Evolutionary conservation across 2,888 invertebrate species (phyloP), one percentile per base, ranked within the genome.

Genomic region (Julus scanicus): DNA sequence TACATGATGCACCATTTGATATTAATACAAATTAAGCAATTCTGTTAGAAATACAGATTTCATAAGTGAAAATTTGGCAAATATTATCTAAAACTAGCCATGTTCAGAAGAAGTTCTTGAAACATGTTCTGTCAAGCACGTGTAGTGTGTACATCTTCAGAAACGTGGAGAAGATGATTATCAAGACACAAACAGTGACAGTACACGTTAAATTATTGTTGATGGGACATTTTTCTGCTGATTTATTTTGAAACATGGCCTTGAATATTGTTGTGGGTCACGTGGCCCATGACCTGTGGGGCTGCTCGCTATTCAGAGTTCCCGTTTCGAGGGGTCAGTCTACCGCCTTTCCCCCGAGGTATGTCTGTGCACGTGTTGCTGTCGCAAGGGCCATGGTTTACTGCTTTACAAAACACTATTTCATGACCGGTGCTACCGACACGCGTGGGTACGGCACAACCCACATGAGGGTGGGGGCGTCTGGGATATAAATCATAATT

Each of bases 371-470:
- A 71, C 71, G 71, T 20, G 71, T 53, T 17, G 53, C 53, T 53
- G 53, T 53, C 53, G 13, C 71, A 29, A 9, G 2, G 71, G 20
- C 20, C 71, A 29, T 29, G 71, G n/a, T n/a, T 29, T 71, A 71
- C 29, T n/a, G 20, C 71, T 71, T 20, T 71, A 29, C 29, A 11
- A 11, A 20, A 71, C 71, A 29, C 4, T 71, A 71, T 71, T 71
- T 71, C 71, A 71, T 71, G 71, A 29, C 20, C 71, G 11, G 71
- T 71, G 71, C 71, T 71, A 71, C 71, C 29, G 71, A 29, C n/a
- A 17, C 63, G 63, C 63, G 63, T 63, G 63, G 63, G 63, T 63
- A 63, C 63, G 17, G 4, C n/a, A 6, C 71, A 20, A 20, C 71
- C 71, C 71, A 71, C 71, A 29, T 20, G 29, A 71, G 71, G 71